Conservation (phyloP, 1,140 invertebrate genomes). For the Zelostemma sp. region DNA sequence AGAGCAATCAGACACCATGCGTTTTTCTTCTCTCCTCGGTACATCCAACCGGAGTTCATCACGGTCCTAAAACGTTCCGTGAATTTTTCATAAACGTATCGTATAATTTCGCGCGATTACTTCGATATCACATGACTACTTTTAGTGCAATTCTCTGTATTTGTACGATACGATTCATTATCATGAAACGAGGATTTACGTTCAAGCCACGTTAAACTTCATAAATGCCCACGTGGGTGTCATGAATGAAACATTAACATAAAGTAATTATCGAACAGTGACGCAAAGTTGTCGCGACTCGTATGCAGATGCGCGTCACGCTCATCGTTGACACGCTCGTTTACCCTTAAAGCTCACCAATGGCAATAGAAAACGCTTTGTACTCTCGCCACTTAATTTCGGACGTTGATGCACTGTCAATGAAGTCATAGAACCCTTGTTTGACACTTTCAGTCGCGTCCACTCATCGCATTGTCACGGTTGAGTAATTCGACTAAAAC, state of each 20-base stretch:
- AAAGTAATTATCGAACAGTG: conserved; percentile 4
- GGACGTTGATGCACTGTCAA: conserved; percentile 9
- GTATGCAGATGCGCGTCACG: conserved; percentile 7
- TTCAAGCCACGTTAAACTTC: background rate
- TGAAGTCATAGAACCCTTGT: background rate
- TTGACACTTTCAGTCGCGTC: background rate
- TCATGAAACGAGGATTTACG: background rate
- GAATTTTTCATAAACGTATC: no score
- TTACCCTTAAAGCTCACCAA: conserved; percentile 2
- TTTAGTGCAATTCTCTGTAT: no score
- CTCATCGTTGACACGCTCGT: background rate
- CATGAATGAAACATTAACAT: conserved; percentile 9
- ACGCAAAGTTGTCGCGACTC: conserved; percentile 5
- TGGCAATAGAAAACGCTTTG: conserved; percentile 7
- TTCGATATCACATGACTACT: no score
- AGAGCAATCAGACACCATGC: no score
- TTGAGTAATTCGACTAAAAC: background rate
- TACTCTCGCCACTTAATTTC: conserved; percentile 2
- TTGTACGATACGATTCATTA: no score
- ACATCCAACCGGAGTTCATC: background rate
- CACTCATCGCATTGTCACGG: background rate
- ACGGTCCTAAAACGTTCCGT: no score
- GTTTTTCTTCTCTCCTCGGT: no score
- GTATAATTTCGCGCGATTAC: no score
- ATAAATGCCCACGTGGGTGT: background rate